A percentile compares a stretch with the other conserved stretches of the same genome.
Conservation (phyloP, 1,140 invertebrate genomes). For the Nasonia longicornis region DNA sequence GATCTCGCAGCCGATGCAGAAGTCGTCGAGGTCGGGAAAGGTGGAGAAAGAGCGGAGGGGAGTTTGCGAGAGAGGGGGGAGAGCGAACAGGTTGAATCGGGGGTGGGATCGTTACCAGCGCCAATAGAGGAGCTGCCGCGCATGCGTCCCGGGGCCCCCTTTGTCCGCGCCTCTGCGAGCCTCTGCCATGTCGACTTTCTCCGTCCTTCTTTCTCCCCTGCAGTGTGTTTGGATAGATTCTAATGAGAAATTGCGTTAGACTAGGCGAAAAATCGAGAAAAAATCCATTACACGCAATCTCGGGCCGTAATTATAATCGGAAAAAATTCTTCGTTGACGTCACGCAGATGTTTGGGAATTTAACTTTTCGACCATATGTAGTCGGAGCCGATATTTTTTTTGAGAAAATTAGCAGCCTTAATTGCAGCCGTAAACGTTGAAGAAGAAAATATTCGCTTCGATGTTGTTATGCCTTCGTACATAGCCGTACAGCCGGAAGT, state of each 20-base stretch:
- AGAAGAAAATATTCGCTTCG: background rate
- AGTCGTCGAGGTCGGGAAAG: conserved; percentile 26
- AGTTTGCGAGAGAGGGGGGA: conserved; percentile 31
- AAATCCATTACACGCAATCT: background rate
- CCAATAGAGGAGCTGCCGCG: conserved; percentile 55
- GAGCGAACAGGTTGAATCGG: conserved; percentile 54
- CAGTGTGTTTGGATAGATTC: background rate
- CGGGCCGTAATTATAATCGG: too few relatives aligned
- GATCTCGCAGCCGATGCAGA: conserved; percentile 48
- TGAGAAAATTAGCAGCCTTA: background rate
- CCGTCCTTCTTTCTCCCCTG: background rate
- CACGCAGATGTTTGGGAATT: too few relatives aligned
- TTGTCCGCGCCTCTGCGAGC: conserved; percentile 59
- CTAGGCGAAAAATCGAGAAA: background rate
- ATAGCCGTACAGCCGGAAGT: background rate
- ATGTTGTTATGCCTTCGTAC: background rate
- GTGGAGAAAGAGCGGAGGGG: background rate
- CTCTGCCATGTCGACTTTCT: conserved; percentile 45
- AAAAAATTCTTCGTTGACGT: too few relatives aligned
- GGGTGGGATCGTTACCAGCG: conserved; percentile 67
- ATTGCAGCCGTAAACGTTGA: background rate
- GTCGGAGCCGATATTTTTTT: too few relatives aligned
- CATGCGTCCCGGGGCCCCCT: conserved; percentile 63
- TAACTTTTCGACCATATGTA: too few relatives aligned
- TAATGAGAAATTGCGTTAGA: background rate